Evolutionary conservation across 2,888 invertebrate species (phyloP).

Genomic region (Caenorhabditis afra): DNA sequence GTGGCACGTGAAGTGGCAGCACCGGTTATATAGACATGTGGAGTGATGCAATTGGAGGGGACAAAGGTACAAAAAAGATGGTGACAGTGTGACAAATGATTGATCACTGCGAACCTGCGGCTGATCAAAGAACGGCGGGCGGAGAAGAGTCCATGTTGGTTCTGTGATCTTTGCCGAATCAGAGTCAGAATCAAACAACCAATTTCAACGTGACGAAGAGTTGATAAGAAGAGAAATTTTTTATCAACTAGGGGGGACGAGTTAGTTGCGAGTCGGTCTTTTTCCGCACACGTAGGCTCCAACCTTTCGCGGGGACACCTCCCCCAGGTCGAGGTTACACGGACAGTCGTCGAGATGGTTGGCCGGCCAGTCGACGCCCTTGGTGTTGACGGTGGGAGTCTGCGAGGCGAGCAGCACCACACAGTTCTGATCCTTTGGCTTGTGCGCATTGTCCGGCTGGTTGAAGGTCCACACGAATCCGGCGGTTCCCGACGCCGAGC

Average conservation of each 20-base stretch:
- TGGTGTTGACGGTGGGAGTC: background rate
- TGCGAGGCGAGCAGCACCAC: background rate
- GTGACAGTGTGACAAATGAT: too few species aligned
- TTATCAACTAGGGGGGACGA: too few species aligned
- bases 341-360: conserved; percentile 17
- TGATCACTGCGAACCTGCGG: too few species aligned
- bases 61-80: too few species aligned
- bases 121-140: too few species aligned
- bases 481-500: conserved; percentile 16
- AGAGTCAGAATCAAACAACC: too few species aligned
- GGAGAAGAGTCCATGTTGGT: too few species aligned
- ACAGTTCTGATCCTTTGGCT: conserved; percentile 6
- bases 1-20: too few species aligned
- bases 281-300: conserved; percentile 32
- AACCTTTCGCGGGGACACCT: background rate
- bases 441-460: conserved; percentile 22
- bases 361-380: conserved; percentile 2
- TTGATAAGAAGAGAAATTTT: background rate
- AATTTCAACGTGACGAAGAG: too few species aligned
- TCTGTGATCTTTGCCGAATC: too few species aligned
- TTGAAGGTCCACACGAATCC: conserved; percentile 22
- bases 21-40: too few species aligned
- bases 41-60: too few species aligned
- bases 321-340: background rate
- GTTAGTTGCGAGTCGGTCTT: background rate